phyloP scores from a whole-genome alignment of 2,888 invertebrate species.

The Idaea aversata region DNA sequence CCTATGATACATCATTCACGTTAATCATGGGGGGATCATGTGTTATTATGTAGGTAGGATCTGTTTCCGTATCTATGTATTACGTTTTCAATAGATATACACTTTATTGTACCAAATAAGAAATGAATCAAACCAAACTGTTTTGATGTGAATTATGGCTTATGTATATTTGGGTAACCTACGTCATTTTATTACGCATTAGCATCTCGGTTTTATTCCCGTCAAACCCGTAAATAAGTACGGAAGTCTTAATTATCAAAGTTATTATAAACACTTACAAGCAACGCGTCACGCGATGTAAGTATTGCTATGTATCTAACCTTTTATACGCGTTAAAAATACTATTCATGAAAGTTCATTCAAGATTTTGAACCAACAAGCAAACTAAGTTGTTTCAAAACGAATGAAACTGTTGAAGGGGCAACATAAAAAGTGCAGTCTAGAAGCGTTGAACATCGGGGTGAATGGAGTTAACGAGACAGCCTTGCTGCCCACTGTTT shows the following conservation, averaged over 20 bases:
- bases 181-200: no score
- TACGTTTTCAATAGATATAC: not conserved
- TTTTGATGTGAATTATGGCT: no score
- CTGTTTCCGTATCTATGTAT: not conserved
- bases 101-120: no score
- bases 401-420: slow-evolving; percentile 23
- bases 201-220: no score
- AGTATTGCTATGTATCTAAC: no score
- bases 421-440: slow-evolving; percentile 23
- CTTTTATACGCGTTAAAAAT: not conserved
- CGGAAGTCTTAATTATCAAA: no score
- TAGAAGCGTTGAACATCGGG: slow-evolving; percentile 10
- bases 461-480: slow-evolving; percentile 35
- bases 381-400: slow-evolving; percentile 24
- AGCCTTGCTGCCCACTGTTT: slow-evolving; percentile 28
- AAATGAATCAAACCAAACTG: no score
- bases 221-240: no score
- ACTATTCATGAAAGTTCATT: not conserved
- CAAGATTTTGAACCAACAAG: slow-evolving; percentile 11
- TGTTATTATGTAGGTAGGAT: slow-evolving; percentile 17
- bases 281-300: no score
- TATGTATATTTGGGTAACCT: no score
- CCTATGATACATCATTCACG: slow-evolving; percentile 25
- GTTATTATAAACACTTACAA: no score
- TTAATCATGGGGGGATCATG: slow-evolving; percentile 24